phyloP scores from a whole-genome alignment of 2,113 vertebrate species.

The Melierax canorus region DNA sequence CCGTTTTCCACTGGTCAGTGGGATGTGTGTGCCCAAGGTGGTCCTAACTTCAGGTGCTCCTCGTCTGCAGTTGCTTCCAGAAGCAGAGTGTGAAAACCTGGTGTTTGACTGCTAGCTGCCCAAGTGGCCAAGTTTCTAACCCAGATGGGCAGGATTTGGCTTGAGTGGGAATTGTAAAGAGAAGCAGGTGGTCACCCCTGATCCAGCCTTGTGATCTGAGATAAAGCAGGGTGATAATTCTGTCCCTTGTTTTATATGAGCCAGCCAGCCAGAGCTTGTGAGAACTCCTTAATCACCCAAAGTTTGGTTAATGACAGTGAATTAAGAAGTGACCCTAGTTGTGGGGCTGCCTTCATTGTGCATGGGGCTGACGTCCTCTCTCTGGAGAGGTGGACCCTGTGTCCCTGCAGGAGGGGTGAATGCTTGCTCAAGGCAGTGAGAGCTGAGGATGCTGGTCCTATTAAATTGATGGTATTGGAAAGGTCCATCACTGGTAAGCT shows the following conservation, averaged over 20 bases:
- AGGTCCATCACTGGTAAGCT: neutral
- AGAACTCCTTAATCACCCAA: neutral
- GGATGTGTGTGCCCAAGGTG: accelerated
- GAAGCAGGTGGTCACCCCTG: neutral
- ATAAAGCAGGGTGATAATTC: neutral
- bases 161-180: neutral
- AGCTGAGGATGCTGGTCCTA: neutral
- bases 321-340: neutral
- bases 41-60: neutral
- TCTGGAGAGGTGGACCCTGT: neutral
- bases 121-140: neutral
- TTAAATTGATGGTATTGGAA: neutral
- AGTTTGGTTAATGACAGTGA: neutral
- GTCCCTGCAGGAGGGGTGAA: neutral
- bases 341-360: accelerated
- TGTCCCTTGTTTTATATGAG: neutral
- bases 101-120: neutral
- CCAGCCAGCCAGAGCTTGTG: neutral
- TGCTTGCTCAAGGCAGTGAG: neutral
- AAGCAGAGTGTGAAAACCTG: neutral
- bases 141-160: neutral
- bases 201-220: neutral
- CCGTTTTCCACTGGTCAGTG: neutral
- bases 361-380: accelerated
- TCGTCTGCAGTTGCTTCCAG: neutral